Base-by-base conservation (phyloP, 2,113 vertebrate genomes). In the Misgurnus mizolepis region DNA sequence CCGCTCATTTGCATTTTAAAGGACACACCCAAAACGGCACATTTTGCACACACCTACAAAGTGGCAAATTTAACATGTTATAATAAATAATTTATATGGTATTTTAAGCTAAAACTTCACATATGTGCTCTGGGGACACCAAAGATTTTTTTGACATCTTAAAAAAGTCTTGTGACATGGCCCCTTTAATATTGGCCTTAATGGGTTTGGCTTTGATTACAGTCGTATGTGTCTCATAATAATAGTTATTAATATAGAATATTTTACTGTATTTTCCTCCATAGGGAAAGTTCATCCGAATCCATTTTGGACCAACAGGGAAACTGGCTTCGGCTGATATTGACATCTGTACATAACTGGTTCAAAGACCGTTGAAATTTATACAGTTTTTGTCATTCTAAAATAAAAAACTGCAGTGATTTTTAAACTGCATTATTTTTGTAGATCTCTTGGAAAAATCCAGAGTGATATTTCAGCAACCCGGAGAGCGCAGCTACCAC, bases 211-310 rank as follows among this genome's bases (percentile, higher is more conserved):
- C 10, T 10, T 60, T 15, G 6, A 5, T 53, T 68, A 27, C 22
- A 12, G 18, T 5, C 17, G 10, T 41, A 40, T 5, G 39, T 14
- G 3, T 7, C 14, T 17, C 8, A 22, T 50, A 14, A 22, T 14
- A 14, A 68, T 22, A 49, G 4, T 12, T 68, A 67, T 18, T 41
- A 1, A 58, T 45, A 34, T 58, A 22, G 6, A 49, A 34, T 43
- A 0, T 43, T 66, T 8, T 68, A 76, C 7, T 45, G 4, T 40
- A 5, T 49, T 22, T 79, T 67, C 49, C 58, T 58, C 11, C 10
- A 40, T 78, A 98, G 96, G 96, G 96, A 81, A 98, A 98, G 87
- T 98, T 98, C 89, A 98, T 98, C 82, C 92, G 96, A 82, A 98
- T 98, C 88, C 96, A 98, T 87, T 98, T 98, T 74, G 96, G 96